These are phyloP conservation scores for Drosophila truncata DNA, from an alignment of 1,140 invertebrate species.

Conservation along the genomic window DNA sequence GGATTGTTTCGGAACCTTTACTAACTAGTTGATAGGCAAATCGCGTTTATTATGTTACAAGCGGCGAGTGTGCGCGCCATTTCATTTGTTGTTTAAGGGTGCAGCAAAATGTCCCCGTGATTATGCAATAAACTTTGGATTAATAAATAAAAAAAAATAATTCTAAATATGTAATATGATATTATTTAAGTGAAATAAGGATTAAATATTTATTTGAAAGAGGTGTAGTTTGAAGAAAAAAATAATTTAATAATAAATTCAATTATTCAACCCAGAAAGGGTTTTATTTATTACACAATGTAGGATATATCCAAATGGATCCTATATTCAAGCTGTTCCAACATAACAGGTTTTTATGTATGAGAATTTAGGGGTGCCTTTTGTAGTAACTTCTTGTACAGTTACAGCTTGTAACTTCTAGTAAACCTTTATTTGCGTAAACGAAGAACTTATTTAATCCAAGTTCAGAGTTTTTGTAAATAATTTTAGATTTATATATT, in stretches of 20 bases:
- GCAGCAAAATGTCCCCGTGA: neutral
- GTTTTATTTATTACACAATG: neutral
- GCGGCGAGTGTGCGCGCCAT: constrained; percentile 5
- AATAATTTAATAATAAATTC: too few relatives aligned
- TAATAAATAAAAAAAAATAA: neutral
- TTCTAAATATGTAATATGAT: neutral
- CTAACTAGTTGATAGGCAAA: constrained; percentile 39
- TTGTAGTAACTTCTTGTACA: neutral
- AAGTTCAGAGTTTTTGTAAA: neutral
- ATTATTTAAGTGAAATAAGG: neutral
- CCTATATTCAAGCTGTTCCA: neutral
- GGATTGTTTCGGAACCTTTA: constrained; percentile 36
- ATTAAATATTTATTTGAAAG: neutral
- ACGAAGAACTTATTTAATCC: neutral
- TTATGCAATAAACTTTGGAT: constrained; percentile 26
- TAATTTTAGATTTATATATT: neutral
- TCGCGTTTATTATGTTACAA: constrained; percentile 19
- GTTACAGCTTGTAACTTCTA: neutral
- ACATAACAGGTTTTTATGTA: neutral
- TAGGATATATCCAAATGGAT: neutral
- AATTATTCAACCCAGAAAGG: too few relatives aligned
- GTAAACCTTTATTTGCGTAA: neutral
- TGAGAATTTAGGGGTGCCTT: neutral
- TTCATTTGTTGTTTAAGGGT: constrained; percentile 20
- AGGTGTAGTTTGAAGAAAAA: neutral